Evolutionary conservation across 2,113 vertebrate species (phyloP).

Genomic region (Cyphomyrus plagiostoma): DNA sequence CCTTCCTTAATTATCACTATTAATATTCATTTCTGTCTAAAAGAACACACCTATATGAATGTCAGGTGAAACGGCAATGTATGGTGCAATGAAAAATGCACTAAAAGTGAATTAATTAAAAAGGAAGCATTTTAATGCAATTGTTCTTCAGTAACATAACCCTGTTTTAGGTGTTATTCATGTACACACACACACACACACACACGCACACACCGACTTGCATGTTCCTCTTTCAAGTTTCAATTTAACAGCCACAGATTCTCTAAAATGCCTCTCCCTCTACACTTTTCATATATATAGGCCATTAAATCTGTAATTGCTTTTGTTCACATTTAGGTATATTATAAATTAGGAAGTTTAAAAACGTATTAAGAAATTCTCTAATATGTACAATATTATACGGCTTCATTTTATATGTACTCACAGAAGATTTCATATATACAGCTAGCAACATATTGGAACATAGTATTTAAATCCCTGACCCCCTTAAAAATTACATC

Average conservation of each 20-base stretch:
- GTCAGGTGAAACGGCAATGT: conserved; percentile 23
- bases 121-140: conserved; percentile 7
- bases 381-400: conserved; percentile 78
- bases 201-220: not conserved
- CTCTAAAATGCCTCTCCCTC: not conserved
- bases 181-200: too few relatives aligned
- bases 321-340: conserved; percentile 72
- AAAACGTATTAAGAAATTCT: conserved; percentile 80
- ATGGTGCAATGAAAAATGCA: not conserved
- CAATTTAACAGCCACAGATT: not conserved
- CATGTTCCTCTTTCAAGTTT: not conserved
- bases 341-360: conserved; percentile 83
- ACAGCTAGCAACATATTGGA: conserved; percentile 68
- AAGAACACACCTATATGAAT: conserved; percentile 58
- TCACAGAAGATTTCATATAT: conserved; percentile 67
- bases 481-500: conserved; percentile 28
- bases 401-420: conserved; percentile 59
- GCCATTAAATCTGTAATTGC: conserved; percentile 62
- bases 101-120: not conserved
- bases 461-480: conserved; percentile 22
- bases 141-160: not conserved
- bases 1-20: conserved; percentile 25
- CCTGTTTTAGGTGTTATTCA: not conserved
- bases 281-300: not conserved
- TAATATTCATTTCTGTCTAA: conserved; percentile 30